Evolutionary conservation across 2,113 vertebrate species (phyloP).

Genomic region (Lethenteron camtschaticum): DNA sequence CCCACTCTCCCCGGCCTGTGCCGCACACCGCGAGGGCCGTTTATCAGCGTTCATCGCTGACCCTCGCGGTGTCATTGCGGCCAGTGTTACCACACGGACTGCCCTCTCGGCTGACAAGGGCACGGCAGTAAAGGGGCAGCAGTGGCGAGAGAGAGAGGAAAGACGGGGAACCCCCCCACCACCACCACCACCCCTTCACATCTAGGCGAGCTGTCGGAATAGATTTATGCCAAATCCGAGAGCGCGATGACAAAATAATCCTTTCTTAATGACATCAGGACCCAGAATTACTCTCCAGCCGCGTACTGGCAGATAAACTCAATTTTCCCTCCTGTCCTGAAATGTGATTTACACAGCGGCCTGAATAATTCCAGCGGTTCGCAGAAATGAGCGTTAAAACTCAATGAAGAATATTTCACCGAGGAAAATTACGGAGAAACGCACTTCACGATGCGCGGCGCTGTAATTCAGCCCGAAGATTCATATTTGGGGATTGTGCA

Average conservation of each 20-base stretch:
- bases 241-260: slow-evolving; percentile 6
- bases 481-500: no score
- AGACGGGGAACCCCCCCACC: no score
- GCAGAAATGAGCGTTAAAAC: not conserved
- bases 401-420: slow-evolving; percentile 5
- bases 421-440: not conserved
- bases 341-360: slow-evolving; percentile 4
- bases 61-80: no score
- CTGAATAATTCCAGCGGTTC: not conserved
- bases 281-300: slow-evolving; percentile 4
- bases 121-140: no score
- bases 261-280: slow-evolving; percentile 5
- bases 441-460: no score
- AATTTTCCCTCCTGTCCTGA: slow-evolving; percentile 6
- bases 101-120: no score
- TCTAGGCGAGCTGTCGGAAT: slow-evolving; percentile 1
- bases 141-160: no score
- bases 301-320: slow-evolving; percentile 4
- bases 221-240: slow-evolving; percentile 1
- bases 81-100: no score
- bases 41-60: no score
- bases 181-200: not conserved
- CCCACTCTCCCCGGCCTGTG: no score
- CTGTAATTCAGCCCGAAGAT: no score
- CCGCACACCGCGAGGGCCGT: no score